Evolutionary conservation across 2,888 invertebrate genomes (phyloP).

Genomic region (Cephalotes varians): DNA sequence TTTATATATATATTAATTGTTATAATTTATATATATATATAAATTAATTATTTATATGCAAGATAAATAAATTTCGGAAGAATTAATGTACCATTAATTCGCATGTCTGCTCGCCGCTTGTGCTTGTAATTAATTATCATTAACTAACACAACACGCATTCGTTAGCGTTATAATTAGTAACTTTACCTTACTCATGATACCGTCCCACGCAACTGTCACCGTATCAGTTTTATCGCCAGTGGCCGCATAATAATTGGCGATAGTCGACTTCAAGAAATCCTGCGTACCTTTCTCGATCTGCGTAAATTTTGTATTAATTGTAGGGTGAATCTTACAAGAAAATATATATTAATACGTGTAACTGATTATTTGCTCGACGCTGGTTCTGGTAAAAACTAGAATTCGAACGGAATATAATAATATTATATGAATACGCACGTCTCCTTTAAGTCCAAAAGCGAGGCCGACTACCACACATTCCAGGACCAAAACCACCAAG

Average conservation of each 20-base stretch:
- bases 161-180: slow-evolving; percentile 11
- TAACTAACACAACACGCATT: slow-evolving; percentile 10
- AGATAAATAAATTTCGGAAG: slow-evolving; percentile 24
- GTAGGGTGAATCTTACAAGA: slow-evolving; percentile 8
- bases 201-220: slow-evolving; percentile 90
- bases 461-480: slow-evolving; percentile 89
- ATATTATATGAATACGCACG: slow-evolving; percentile 82
- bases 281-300: slow-evolving; percentile 89
- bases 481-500: slow-evolving; percentile 88
- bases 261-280: slow-evolving; percentile 88
- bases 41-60: neutral
- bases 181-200: slow-evolving; percentile 88
- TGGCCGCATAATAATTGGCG: slow-evolving; percentile 87
- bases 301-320: slow-evolving; percentile 26
- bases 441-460: slow-evolving; percentile 89
- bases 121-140: neutral
- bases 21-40: no score
- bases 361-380: neutral
- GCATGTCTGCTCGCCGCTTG: neutral
- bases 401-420: neutral
- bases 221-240: slow-evolving; percentile 88
- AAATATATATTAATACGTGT: neutral
- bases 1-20: no score
- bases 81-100: slow-evolving; percentile 21
- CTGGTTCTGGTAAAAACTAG: neutral